Conservation (phyloP, 2,888 invertebrate genomes). For the Mechanitis messenoides region DNA sequence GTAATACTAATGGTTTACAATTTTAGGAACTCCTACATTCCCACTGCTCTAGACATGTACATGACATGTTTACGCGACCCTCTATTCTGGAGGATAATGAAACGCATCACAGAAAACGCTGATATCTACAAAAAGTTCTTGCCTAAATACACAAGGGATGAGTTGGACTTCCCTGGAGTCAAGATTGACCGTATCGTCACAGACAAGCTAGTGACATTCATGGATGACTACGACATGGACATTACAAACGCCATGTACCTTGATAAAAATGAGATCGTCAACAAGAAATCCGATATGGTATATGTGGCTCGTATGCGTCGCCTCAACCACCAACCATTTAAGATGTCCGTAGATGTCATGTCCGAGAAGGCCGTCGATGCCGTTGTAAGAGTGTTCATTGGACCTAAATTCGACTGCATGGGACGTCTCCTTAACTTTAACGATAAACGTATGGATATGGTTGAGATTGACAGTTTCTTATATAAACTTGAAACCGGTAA, state of each 20-base stretch:
- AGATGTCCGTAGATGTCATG: constrained; percentile 73
- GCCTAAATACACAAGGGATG: constrained; percentile 77
- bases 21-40: constrained; percentile 66
- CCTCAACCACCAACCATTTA: constrained; percentile 81
- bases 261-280: constrained; percentile 65
- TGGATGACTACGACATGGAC: constrained; percentile 81
- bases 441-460: constrained; percentile 64
- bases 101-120: constrained; percentile 75
- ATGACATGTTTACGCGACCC: constrained; percentile 83
- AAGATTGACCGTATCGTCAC: constrained; percentile 78
- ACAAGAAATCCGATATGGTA: constrained; percentile 64
- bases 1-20: not conserved
- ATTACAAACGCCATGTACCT: constrained; percentile 79
- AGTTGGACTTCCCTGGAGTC: constrained; percentile 79
- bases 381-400: constrained; percentile 81
- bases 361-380: constrained; percentile 77
- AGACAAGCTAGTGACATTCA: constrained; percentile 81
- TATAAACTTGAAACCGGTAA: constrained; percentile 79
- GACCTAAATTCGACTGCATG: constrained; percentile 82
- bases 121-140: constrained; percentile 77
- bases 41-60: constrained; percentile 79
- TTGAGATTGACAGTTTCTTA: constrained; percentile 73
- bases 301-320: constrained; percentile 78
- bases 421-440: constrained; percentile 74
- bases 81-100: constrained; percentile 82